A percentile compares a stretch with the other conserved stretches of the same genome.
Conservation (phyloP, 1,140 invertebrate species). For the Araneus ventricosus region DNA sequence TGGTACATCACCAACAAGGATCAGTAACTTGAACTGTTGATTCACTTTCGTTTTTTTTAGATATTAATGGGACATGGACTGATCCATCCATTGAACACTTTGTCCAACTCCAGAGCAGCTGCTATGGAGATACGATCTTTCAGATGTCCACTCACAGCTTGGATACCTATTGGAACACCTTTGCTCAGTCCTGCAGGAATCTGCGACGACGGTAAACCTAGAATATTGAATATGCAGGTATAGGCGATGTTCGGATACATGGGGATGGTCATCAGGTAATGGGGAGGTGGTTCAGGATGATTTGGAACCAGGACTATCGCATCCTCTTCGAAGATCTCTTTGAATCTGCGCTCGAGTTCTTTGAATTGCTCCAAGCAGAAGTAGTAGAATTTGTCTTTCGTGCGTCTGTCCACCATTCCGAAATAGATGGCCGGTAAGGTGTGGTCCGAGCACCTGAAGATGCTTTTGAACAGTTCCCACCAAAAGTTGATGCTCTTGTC, state of each 20-base stretch:
- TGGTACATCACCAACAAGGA: too few species aligned
- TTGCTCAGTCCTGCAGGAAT: constrained; percentile 78
- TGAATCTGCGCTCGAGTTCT: constrained; percentile 31
- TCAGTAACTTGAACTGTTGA: too few species aligned
- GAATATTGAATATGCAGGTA: constrained; percentile 73
- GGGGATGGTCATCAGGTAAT: constrained; percentile 90
- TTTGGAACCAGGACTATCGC: constrained; percentile 92
- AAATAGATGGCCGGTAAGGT: too few species aligned
- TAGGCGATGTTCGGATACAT: constrained; percentile 94
- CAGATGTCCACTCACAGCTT: constrained; percentile 79
- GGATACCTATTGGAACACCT: constrained; percentile 81
- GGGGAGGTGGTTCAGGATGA: constrained; percentile 88
- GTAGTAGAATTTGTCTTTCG: constrained; percentile 79
- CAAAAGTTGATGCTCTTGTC: background rate
- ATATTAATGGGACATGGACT: constrained; percentile 70
- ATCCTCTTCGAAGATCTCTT: too few species aligned
- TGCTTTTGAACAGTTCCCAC: constrained; percentile 77
- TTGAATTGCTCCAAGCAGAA: constrained; percentile 81
- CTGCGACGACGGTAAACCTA: constrained; percentile 68
- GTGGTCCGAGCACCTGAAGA: constrained; percentile 61
- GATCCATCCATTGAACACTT: constrained; percentile 78
- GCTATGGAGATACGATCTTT: constrained; percentile 78
- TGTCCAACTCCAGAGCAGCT: constrained; percentile 78
- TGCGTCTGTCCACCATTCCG: constrained; percentile 83
- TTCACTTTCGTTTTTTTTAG: too few species aligned